Conservation (phyloP, 2,113 vertebrate genomes). For the Trichomycterus rosablanca region DNA sequence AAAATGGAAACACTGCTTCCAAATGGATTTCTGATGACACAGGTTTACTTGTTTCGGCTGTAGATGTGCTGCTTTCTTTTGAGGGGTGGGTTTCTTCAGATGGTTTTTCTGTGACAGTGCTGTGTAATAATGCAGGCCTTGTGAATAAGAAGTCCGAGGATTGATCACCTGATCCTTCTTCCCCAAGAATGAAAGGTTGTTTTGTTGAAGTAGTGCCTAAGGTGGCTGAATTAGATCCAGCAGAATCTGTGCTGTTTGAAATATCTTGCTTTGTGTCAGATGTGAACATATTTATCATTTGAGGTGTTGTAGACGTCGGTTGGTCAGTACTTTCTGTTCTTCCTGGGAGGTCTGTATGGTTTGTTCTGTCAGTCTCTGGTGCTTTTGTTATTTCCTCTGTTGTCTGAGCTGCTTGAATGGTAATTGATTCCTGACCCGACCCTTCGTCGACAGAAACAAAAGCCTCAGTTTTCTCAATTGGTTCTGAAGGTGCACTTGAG, state of each 20-base stretch:
- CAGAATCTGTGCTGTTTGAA: conserved; percentile 6
- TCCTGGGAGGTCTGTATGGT: conserved; percentile 2
- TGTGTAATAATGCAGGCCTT: neutral
- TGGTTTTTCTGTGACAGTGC: conserved; percentile 2
- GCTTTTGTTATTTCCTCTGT: neutral
- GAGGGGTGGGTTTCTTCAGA: neutral
- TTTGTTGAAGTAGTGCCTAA: conserved; percentile 1
- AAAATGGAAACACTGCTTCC: conserved; percentile 3
- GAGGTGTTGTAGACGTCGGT: neutral
- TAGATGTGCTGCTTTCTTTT: neutral
- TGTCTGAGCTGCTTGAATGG: neutral
- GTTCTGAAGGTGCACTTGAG: neutral
- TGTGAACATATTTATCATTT: neutral
- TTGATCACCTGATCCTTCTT: conserved; percentile 36
- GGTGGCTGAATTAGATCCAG: neutral
- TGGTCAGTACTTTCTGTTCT: neutral
- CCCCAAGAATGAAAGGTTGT: conserved; percentile 9
- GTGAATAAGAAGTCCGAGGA: conserved; percentile 38
- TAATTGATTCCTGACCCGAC: neutral
- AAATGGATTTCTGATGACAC: neutral
- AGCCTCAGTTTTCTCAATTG: neutral
- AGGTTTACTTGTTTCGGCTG: neutral
- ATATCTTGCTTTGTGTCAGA: neutral
- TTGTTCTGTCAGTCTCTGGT: conserved; percentile 2
- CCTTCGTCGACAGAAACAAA: neutral